These are phyloP conservation scores for Apantesis nais DNA, from an alignment of 2,888 invertebrate genomes.

Conservation along the genomic window DNA sequence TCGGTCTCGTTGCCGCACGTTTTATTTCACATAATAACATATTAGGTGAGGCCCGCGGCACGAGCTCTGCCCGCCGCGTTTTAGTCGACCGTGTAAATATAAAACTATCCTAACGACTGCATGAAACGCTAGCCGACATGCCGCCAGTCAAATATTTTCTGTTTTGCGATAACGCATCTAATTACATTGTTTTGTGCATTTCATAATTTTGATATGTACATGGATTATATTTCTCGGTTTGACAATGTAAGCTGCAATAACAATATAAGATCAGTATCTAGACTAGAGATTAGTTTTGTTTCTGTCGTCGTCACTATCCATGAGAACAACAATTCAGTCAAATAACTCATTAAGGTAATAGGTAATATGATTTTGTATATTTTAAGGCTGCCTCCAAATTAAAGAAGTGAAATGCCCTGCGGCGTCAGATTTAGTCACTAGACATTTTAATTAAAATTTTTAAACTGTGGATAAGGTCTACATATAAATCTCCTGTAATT, in stretches of 20 bases:
- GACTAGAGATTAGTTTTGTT: neutral
- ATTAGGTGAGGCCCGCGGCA: constrained; percentile 69
- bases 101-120: constrained; percentile 69
- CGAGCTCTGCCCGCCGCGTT: constrained; percentile 58
- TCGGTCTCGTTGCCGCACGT: constrained; percentile 60
- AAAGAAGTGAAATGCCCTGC: too few species aligned
- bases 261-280: neutral
- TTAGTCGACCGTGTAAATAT: constrained; percentile 75
- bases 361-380: too few species aligned
- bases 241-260: neutral
- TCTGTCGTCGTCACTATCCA: too few species aligned
- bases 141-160: constrained; percentile 46
- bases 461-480: too few species aligned
- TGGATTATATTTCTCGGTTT: neutral
- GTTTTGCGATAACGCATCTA: constrained; percentile 46
- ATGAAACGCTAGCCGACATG: constrained; percentile 58
- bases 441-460: too few species aligned
- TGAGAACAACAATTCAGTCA: too few species aligned
- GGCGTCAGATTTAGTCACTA: too few species aligned
- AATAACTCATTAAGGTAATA: too few species aligned
- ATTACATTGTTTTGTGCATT: constrained; percentile 45
- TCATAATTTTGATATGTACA: neutral
- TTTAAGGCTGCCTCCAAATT: too few species aligned
- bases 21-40: constrained; percentile 83
- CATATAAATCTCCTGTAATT: too few species aligned